Base-by-base conservation (phyloP, 2,888 invertebrate genomes). In the Pseudanteris insignis region DNA sequence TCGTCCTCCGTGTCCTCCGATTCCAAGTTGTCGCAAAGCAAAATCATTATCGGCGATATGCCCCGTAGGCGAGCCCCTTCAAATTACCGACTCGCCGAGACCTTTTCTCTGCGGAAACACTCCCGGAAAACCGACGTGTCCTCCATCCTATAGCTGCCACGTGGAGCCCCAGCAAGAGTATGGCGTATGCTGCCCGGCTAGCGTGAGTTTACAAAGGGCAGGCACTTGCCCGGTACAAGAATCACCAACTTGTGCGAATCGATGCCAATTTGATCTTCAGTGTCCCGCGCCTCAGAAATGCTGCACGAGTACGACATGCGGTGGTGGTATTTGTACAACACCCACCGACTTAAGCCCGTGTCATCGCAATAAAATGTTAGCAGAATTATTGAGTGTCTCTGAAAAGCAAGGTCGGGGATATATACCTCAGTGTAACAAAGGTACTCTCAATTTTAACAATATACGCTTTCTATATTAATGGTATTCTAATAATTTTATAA, bases 131-230 rank as follows among this genome's bases (percentile, higher is more conserved):
- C 93, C 93, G 0, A 86, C 86, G 65, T 94, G 93, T 71, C 93
- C 93, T 0, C 90, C 91, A 0, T 83, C 91, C 60, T 92, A 92
- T 78, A 86, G 86, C 71, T 93, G 93, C 74, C 83, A 89, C 54
- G 90, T 92, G 5, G 89, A 92, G 71, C 84, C 84, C 79, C 89
- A 89, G 65, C 90, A 91, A 72, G 93, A 93, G 73, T 93, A 93
- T 72, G 93, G 93, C 0, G 92, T 93, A 8, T 93, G 93, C 74
- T 93, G 92, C 71, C 91, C 92, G 33, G 89, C 89, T 2, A 89
- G 88, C 0, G 73, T 90, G 55, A 87, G 87, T 70, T 85, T 91
- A 40, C 85, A 89, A 70, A 90, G 92, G 75, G 87, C 91, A 0
- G 92, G 92, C 1, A 84, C 86, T 1, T 93, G 93, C 73, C 92